A percentile compares a stretch with the other conserved stretches of the same genome.
Evolutionary conservation across 2,888 invertebrate species (phyloP).

Genomic region (Uloborus plumipes): DNA sequence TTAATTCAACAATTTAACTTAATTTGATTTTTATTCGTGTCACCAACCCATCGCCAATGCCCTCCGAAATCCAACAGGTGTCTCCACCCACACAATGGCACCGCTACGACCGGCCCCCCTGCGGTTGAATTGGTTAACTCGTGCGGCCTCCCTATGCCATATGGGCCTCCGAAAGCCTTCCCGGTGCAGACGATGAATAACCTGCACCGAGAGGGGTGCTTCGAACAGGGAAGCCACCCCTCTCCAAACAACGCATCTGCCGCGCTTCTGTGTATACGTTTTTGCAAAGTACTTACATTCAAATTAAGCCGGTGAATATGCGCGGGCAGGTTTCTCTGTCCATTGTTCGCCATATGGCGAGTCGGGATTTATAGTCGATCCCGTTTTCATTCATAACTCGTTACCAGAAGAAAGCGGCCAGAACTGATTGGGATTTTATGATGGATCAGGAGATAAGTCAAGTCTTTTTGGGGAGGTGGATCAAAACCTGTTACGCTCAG

Average conservation of each 20-base stretch:
- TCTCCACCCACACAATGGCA: background rate
- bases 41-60: background rate
- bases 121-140: conserved; percentile 31
- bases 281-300: conserved; percentile 25
- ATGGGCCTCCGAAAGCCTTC: conserved; percentile 1
- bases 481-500: background rate
- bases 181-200: conserved; percentile 21
- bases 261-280: background rate
- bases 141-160: conserved; percentile 26
- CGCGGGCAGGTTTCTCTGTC: background rate
- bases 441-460: conserved; percentile 26
- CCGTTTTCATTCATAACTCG: conserved; percentile 10
- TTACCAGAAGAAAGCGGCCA: conserved; percentile 7
- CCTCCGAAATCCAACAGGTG: conserved; percentile 17
- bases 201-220: background rate
- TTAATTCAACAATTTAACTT: too few species aligned
- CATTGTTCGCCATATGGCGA: conserved; percentile 24
- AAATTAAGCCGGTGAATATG: conserved; percentile 7
- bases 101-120: background rate
- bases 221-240: background rate
- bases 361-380: conserved; percentile 9
- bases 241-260: conserved; percentile 29
- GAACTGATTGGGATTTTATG: conserved; percentile 14
- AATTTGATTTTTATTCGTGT: too few species aligned
- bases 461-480: background rate